phyloP scores from a whole-genome alignment of 2,888 invertebrate genomes.

The Andrena marginata region DNA sequence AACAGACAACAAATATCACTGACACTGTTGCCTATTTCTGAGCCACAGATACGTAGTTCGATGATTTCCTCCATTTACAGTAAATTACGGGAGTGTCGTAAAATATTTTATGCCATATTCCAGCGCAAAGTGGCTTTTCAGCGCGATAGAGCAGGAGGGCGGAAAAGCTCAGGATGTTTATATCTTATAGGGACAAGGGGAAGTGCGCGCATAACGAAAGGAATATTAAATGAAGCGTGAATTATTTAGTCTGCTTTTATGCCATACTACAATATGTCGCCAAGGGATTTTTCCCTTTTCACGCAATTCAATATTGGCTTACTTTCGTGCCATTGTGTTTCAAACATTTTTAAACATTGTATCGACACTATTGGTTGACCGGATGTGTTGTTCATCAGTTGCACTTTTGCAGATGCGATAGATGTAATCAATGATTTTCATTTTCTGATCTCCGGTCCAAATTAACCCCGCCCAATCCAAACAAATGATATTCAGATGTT shows the following conservation, averaged over 20 bases:
- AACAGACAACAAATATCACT: too few species aligned
- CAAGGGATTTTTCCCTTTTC: not conserved
- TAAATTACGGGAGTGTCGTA: not conserved
- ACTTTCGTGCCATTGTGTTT: not conserved
- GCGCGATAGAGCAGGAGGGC: not conserved
- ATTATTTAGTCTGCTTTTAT: constrained; percentile 8
- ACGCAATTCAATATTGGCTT: not conserved
- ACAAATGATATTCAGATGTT: too few species aligned
- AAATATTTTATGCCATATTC: not conserved
- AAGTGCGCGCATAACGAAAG: constrained; percentile 8
- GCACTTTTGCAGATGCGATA: too few species aligned
- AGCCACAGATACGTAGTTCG: too few species aligned
- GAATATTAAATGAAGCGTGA: constrained; percentile 1
- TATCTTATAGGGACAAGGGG: constrained; percentile 1
- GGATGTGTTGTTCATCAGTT: too few species aligned
- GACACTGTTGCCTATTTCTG: too few species aligned
- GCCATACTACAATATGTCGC: not conserved
- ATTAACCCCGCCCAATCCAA: too few species aligned
- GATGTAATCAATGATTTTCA: too few species aligned
- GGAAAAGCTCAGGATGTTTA: constrained; percentile 7
- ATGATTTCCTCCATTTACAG: not conserved
- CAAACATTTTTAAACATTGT: not conserved
- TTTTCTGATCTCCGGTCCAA: too few species aligned
- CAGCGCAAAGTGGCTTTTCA: constrained; percentile 9
- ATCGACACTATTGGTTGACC: not conserved